Conservation (phyloP, 2,888 invertebrate genomes). For the Uropetala carovei region DNA sequence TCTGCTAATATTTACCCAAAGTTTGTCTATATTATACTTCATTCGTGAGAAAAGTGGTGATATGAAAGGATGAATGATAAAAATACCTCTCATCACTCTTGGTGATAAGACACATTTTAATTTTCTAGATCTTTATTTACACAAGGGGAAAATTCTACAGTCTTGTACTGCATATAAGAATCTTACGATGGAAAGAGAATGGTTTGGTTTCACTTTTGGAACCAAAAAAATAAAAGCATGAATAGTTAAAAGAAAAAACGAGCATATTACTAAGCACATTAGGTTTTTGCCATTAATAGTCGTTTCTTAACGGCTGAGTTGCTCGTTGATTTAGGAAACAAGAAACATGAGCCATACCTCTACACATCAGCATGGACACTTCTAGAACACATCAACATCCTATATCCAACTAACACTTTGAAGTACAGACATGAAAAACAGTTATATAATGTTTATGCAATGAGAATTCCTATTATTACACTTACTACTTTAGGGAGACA, state of each 20-base stretch:
- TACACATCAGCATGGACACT: conserved; percentile 62
- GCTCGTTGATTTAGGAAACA: conserved; percentile 61
- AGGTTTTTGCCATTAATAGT: conserved; percentile 37
- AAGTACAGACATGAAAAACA: conserved; percentile 64
- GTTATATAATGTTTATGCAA: conserved; percentile 62
- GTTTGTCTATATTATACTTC: neutral
- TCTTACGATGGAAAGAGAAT: conserved; percentile 62
- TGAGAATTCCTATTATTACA: conserved; percentile 63
- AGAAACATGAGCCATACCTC: conserved; percentile 60
- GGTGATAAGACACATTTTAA: conserved; percentile 58
- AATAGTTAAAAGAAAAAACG: conserved; percentile 57
- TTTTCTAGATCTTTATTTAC: conserved; percentile 66
- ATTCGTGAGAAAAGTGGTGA: neutral
- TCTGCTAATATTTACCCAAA: too few relatives aligned
- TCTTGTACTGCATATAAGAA: conserved; percentile 65
- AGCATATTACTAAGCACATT: conserved; percentile 57
- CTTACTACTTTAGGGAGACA: conserved; percentile 61
- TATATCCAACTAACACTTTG: conserved; percentile 64
- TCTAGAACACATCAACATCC: conserved; percentile 63
- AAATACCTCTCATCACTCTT: conserved; percentile 58
- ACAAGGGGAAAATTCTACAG: conserved; percentile 65
- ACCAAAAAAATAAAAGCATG: conserved; percentile 61
- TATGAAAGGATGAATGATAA: conserved; percentile 1
- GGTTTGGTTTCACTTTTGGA: conserved; percentile 47
- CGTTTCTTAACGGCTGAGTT: conserved; percentile 50